Evolutionary conservation across 2,888 invertebrate species (phyloP).

Genomic region (Calliphora vomitoria): DNA sequence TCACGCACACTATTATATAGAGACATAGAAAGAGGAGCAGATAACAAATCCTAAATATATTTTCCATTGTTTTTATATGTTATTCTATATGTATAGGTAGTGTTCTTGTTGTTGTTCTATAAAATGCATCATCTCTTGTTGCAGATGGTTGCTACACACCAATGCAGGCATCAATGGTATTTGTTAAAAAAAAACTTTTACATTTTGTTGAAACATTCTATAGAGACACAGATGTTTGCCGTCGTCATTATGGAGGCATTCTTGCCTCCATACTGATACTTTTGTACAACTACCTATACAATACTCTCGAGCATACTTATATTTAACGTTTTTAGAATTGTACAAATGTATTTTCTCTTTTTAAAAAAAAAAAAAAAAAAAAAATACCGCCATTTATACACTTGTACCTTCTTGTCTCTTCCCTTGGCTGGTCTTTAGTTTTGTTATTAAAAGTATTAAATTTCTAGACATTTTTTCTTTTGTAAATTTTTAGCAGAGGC

Average conservation of each 20-base stretch:
- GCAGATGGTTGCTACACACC: neutral
- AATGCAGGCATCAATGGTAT: neutral
- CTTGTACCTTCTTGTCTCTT: slow-evolving; percentile 7
- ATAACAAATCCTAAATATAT: neutral
- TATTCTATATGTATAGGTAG: neutral
- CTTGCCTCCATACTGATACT: neutral
- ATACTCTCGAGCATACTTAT: neutral
- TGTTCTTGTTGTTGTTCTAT: slow-evolving; percentile 13
- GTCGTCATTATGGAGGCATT: slow-evolving; percentile 2
- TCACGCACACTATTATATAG: neutral
- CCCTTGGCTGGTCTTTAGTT: neutral
- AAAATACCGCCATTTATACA: slow-evolving; percentile 30
- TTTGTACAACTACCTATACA: too few species aligned
- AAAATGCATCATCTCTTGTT: slow-evolving; percentile 50
- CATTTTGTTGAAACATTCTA: slow-evolving; percentile 4
- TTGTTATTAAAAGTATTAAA: neutral
- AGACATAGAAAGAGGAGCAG: neutral
- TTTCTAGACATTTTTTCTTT: neutral
- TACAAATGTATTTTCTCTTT: slow-evolving; percentile 3
- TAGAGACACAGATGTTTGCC: slow-evolving; percentile 39
- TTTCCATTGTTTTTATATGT: neutral
- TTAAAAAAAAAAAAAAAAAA: slow-evolving; percentile 16
- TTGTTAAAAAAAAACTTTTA: neutral
- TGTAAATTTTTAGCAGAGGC: neutral
- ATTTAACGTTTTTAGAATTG: neutral